These are phyloP conservation scores for Ernsta delagoae DNA, from an alignment of 2,888 invertebrate genomes.

Conservation along the genomic window DNA sequence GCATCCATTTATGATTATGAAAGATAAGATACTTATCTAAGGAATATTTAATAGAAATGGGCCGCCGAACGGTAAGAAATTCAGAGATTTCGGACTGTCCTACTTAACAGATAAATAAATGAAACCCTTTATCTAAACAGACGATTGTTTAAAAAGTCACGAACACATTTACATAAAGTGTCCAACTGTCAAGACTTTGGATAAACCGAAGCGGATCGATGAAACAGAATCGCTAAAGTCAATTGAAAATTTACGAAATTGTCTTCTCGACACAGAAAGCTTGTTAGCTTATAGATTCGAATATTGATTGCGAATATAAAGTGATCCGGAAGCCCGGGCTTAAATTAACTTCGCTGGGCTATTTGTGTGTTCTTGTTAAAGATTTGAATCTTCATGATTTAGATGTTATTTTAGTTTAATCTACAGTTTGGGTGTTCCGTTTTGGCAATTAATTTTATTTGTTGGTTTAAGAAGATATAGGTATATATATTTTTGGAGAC, in stretches of 20 bases:
- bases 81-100: neutral
- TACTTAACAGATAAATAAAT: neutral
- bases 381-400: too few relatives aligned
- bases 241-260: conserved; percentile 1
- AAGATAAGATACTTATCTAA: too few relatives aligned
- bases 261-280: neutral
- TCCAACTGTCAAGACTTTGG: conserved; percentile 12
- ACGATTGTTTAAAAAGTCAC: conserved; percentile 38
- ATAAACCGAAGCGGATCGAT: conserved; percentile 11
- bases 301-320: neutral
- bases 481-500: too few relatives aligned
- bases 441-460: too few relatives aligned
- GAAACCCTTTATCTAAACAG: neutral
- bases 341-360: neutral
- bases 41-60: too few relatives aligned
- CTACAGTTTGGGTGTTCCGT: too few relatives aligned
- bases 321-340: neutral
- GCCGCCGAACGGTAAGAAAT: neutral
- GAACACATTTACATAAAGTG: conserved; percentile 40
- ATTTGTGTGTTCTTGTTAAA: neutral
- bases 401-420: too few relatives aligned
- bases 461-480: too few relatives aligned
- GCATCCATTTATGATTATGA: too few relatives aligned
- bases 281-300: neutral
- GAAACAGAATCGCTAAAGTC: neutral